Conservation (phyloP, 2,113 vertebrate species). For the Cyphomyrus discorhynchus region DNA sequence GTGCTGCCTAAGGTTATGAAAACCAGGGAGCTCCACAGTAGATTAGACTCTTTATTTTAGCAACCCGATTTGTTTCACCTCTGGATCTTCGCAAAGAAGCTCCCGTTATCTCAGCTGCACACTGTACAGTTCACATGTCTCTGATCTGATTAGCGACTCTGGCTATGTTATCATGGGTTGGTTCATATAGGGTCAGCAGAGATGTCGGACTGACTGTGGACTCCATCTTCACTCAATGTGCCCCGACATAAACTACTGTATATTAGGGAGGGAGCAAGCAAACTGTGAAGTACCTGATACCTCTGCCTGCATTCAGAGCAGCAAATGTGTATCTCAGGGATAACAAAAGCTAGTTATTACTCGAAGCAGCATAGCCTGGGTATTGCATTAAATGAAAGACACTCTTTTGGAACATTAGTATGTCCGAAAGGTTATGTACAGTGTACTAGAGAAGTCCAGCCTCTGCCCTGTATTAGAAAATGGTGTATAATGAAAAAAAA, state of each 20-base stretch:
- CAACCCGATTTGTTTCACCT: background rate
- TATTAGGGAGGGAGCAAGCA: slow-evolving; percentile 25
- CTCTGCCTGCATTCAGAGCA: background rate
- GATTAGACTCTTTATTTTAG: background rate
- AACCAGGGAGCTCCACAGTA: background rate
- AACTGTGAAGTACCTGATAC: slow-evolving; percentile 19
- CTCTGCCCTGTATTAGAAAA: background rate
- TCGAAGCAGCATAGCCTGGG: background rate
- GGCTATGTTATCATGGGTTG: background rate
- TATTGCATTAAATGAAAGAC: background rate
- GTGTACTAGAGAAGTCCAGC: background rate
- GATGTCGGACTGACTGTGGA: background rate
- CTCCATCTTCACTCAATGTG: background rate
- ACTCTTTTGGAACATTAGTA: background rate
- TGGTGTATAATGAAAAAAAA: background rate
- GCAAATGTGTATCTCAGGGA: background rate
- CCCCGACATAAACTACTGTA: background rate
- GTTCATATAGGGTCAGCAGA: background rate
- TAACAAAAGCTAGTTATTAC: background rate
- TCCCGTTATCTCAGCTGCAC: background rate
- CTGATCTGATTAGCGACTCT: background rate
- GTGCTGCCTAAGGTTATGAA: background rate
- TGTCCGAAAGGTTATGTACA: background rate
- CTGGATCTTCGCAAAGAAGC: background rate
- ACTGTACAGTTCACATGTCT: background rate